Percentiles rank a stretch among this genome's conserved stretches.
Evolutionary conservation across 2,888 invertebrate species (phyloP).

Genomic region (Sinopyrophorus schimmeli): DNA sequence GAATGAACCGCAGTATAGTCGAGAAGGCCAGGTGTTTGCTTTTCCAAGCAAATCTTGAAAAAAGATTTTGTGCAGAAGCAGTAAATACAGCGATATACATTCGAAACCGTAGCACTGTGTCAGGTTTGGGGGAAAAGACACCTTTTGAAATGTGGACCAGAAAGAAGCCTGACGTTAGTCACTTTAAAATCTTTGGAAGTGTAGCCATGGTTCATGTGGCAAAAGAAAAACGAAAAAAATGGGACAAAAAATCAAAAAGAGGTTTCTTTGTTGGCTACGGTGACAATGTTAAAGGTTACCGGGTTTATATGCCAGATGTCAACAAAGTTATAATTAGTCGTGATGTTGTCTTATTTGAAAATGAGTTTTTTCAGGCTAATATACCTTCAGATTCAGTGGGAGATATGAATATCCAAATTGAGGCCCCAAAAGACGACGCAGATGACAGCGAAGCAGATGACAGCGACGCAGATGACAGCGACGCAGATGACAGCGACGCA

Average conservation of each 20-base stretch:
- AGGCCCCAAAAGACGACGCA: no score
- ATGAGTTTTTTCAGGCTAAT: no score
- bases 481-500: no score
- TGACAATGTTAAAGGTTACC: constrained; percentile 24
- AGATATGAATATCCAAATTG: no score
- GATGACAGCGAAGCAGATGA: no score
- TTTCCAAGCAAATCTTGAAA: constrained; percentile 36
- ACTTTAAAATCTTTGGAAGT: constrained; percentile 43
- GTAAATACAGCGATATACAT: constrained; percentile 37
- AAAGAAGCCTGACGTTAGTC: constrained; percentile 42
- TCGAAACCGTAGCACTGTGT: constrained; percentile 32
- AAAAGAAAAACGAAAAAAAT: constrained; percentile 42
- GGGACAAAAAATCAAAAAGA: constrained; percentile 26
- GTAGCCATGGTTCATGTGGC: constrained; percentile 40
- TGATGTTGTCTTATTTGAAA: constrained; percentile 30
- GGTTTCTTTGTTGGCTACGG: constrained; percentile 25
- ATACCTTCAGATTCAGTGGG: constrained; percentile 29
- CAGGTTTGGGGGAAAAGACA: constrained; percentile 34
- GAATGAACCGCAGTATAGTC: constrained; percentile 38
- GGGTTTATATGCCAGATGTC: constrained; percentile 18
- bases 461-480: no score
- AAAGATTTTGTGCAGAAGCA: constrained; percentile 38
- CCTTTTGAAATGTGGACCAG: constrained; percentile 44
- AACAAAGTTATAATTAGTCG: constrained; percentile 21
- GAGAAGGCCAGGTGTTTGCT: constrained; percentile 39